These are phyloP conservation scores for Circaetus gallicus DNA, from an alignment of 2,113 vertebrate genomes.

Conservation along the genomic window DNA sequence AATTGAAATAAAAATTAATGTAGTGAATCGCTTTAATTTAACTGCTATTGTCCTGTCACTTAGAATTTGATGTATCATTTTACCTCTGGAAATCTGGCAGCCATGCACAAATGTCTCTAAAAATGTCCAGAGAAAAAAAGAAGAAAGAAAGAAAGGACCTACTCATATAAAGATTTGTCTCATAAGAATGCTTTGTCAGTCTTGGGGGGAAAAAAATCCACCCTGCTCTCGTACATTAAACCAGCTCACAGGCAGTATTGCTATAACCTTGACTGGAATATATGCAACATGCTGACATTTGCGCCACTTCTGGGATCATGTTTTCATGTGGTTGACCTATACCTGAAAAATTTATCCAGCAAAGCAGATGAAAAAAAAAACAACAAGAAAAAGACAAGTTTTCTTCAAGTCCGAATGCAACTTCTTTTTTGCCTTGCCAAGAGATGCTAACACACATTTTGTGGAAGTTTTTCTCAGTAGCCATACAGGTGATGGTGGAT, in stretches of 20 bases:
- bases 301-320: fast-evolving
- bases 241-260: not conserved
- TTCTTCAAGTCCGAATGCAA: not conserved
- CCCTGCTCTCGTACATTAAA: not conserved
- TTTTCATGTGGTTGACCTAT: not conserved
- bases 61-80: not conserved
- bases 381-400: fast-evolving
- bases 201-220: not conserved
- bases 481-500: not conserved
- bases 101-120: not conserved
- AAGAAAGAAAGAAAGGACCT: not conserved
- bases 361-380: not conserved
- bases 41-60: not conserved
- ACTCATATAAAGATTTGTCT: not conserved
- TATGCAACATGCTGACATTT: not conserved
- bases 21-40: not conserved
- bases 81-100: not conserved
- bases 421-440: not conserved
- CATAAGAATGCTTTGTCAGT: not conserved
- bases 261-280: not conserved
- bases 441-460: not conserved
- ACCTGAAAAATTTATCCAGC: not conserved
- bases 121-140: not conserved
- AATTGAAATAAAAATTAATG: constrained; percentile 33
- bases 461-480: not conserved